A percentile compares a stretch with the other conserved stretches of the same genome.
Evolutionary conservation across 2,113 vertebrate genomes (phyloP).

Genomic region (Rhombomys opimus): DNA sequence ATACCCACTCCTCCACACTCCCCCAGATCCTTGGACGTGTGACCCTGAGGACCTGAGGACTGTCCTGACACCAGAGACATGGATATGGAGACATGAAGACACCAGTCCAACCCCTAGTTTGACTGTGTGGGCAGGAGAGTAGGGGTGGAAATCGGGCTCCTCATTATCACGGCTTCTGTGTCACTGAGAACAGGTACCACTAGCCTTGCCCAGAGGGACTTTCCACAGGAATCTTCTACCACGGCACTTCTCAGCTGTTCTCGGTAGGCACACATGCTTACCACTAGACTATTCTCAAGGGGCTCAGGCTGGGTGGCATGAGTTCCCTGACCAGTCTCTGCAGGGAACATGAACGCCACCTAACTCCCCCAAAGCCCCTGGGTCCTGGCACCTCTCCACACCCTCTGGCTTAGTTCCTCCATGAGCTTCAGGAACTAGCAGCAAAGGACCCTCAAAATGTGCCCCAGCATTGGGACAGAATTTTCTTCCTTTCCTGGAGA

Average conservation of each 20-base stretch:
- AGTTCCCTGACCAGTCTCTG: accelerated
- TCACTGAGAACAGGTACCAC: accelerated
- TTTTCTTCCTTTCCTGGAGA: not conserved
- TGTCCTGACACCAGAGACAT: not conserved
- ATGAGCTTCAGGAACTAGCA: accelerated
- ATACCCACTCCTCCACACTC: accelerated
- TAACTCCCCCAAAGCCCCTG: accelerated
- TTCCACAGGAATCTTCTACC: not conserved
- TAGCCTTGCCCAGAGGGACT: not conserved
- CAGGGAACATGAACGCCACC: not conserved
- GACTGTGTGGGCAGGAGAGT: not conserved
- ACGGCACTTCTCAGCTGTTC: accelerated
- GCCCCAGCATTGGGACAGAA: not conserved
- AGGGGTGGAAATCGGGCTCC: no score
- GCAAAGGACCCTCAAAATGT: no score
- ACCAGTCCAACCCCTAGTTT: accelerated
- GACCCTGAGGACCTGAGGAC: no score
- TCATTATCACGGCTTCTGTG: no score
- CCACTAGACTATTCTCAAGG: accelerated
- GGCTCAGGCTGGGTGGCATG: accelerated
- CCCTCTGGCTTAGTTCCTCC: accelerated
- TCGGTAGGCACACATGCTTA: accelerated
- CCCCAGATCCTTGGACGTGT: not conserved
- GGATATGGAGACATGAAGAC: not conserved
- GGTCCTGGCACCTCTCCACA: accelerated